Percentiles rank a stretch among this genome's conserved stretches.
Evolutionary conservation across 1,140 invertebrate genomes (phyloP).

Genomic region (Wasmannia auropunctata): DNA sequence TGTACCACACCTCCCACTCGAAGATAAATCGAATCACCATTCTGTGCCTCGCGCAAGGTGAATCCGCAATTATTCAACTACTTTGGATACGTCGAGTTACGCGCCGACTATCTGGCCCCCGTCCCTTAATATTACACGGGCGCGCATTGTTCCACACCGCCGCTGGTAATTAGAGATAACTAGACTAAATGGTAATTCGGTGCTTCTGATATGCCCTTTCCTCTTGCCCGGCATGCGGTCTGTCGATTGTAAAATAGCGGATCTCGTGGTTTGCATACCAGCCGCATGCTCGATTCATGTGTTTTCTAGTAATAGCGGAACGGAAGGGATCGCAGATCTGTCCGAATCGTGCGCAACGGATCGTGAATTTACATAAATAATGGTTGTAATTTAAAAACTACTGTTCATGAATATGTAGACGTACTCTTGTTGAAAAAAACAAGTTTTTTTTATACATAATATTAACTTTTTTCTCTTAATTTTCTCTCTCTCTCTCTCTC

Average conservation of each 20-base stretch:
- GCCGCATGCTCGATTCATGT: conserved; percentile 3
- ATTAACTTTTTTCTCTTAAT: too few relatives aligned
- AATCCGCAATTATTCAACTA: conserved; percentile 48
- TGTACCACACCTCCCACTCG: background rate
- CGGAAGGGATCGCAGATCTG: background rate
- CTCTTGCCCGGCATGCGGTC: conserved; percentile 17
- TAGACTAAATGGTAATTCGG: conserved; percentile 64
- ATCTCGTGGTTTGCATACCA: conserved; percentile 38
- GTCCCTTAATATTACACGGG: conserved; percentile 53
- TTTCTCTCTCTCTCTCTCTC: too few relatives aligned
- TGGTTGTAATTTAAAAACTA: background rate
- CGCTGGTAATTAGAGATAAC: conserved; percentile 69
- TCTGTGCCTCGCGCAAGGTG: conserved; percentile 49
- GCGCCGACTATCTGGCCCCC: conserved; percentile 20
- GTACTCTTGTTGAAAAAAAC: background rate
- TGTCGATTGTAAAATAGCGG: conserved; percentile 39
- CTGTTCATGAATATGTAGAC: background rate
- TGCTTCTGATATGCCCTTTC: conserved; percentile 24
- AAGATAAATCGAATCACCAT: conserved; percentile 74
- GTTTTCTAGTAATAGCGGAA: conserved; percentile 12
- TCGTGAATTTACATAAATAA: background rate
- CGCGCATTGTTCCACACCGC: conserved; percentile 66
- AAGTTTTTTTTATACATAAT: background rate
- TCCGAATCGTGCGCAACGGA: background rate
- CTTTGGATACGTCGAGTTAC: conserved; percentile 43